Conservation (phyloP, 2,888 invertebrate species). For the Drosophila parthenogenetica region DNA sequence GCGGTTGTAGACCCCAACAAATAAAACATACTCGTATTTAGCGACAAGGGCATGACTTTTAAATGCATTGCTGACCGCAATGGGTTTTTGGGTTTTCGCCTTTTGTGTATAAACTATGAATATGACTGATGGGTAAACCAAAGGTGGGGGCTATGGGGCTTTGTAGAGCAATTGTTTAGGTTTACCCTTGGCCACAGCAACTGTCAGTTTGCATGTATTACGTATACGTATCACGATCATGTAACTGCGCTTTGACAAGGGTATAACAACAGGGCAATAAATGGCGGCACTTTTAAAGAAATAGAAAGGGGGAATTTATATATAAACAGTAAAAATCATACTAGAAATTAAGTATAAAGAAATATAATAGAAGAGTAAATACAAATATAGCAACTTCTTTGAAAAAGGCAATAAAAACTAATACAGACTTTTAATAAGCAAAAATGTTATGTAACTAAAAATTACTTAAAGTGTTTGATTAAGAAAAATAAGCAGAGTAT, state of each 20-base stretch:
- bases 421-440: no score
- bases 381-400: not conserved
- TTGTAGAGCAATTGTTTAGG: constrained; percentile 30
- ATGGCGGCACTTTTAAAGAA: not conserved
- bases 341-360: no score
- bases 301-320: not conserved
- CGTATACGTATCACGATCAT: not conserved
- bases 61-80: constrained; percentile 62
- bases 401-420: not conserved
- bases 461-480: not conserved
- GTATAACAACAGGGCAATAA: not conserved
- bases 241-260: constrained; percentile 4
- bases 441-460: not conserved
- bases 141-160: not conserved
- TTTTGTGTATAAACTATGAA: constrained; percentile 36
- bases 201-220: constrained; percentile 1
- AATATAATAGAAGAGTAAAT: no score
- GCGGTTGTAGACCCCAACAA: constrained; percentile 46
- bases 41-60: constrained; percentile 68
- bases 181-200: constrained; percentile 39
- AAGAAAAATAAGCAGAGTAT: not conserved
- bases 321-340: not conserved
- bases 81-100: constrained; percentile 29
- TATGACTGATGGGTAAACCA: constrained; percentile 17
- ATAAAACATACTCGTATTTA: constrained; percentile 47